Evolutionary conservation across 2,888 invertebrate species (phyloP).

Genomic region (Drosophila peninsularis): DNA sequence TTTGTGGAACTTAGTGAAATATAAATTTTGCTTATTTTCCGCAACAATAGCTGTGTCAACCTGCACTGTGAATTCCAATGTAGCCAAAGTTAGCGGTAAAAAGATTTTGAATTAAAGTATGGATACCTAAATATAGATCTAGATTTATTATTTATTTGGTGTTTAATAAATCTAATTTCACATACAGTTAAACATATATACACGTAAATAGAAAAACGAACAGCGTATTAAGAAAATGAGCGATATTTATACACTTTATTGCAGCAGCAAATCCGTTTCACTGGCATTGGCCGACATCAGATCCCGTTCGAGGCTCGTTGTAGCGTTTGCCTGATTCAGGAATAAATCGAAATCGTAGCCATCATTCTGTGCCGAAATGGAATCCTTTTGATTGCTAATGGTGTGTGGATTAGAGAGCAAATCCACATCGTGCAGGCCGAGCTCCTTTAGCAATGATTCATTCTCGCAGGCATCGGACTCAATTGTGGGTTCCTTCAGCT

Average conservation of each 20-base stretch:
- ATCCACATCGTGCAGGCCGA: slow-evolving; percentile 86
- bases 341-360: slow-evolving; percentile 80
- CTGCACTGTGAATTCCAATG: background rate
- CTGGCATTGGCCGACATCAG: slow-evolving; percentile 79
- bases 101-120: background rate
- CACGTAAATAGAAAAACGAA: background rate
- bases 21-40: background rate
- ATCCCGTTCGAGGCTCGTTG: slow-evolving; percentile 71
- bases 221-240: no score
- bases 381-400: slow-evolving; percentile 68
- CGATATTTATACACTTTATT: slow-evolving; percentile 55
- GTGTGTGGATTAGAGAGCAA: slow-evolving; percentile 73
- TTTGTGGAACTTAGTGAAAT: background rate
- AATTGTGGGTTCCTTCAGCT: slow-evolving; percentile 33
- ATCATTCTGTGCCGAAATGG: slow-evolving; percentile 57
- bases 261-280: slow-evolving; percentile 80
- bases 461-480: slow-evolving; percentile 44
- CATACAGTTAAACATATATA: slow-evolving; percentile 2
- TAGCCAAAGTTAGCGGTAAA: background rate
- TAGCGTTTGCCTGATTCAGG: slow-evolving; percentile 72
- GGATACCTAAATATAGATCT: background rate
- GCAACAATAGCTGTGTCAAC: background rate
- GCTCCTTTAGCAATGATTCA: slow-evolving; percentile 85
- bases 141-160: background rate
- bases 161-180: background rate